Base-by-base conservation (phyloP, 2,113 vertebrate species). In the Perca flavescens region DNA sequence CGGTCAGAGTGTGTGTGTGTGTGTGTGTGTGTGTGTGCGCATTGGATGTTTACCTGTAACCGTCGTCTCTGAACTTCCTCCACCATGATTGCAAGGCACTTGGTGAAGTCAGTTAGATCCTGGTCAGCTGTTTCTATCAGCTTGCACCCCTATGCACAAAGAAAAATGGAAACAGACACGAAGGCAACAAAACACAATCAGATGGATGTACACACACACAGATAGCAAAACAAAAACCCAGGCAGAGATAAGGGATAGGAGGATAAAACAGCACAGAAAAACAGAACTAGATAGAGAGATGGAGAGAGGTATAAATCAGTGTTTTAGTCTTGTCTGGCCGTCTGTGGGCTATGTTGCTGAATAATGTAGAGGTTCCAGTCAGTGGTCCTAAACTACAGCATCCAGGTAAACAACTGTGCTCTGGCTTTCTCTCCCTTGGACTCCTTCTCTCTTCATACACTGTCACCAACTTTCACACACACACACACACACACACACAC, bases 31-130 rank as follows among this genome's bases (percentile, higher is more conserved):
- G 19, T 16, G 12, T 9, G 25, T 25, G 61, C 56, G 31, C 7
- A 61, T 21, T 19, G 49, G 6, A 61, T 58, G 53, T 82, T 85
- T 91, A 96, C 96, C 94, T 95, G 80, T 22, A 95, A 47, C 47
- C 77, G 31, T 13, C 64, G 81, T 21, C 43, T 77, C 67, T 90
- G 73, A 74, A 96, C 95, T 85, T 96, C 90, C 56, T 94, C 85
- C 91, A 95, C 2, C 93, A 95, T 94, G 67, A 95, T 90, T 56
- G 76, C 60, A 46, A 96, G 89, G 82, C 94, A 96, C 76, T 96
- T 96, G 15, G 95, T 96, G 88, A 93, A 96, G 85, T 96, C 96
- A 2, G 96, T 96, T 36, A 95, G 86, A 75, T 96, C 94, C 85
- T 96, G 95, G 86, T 96, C 91, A 22, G 84, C 74, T 6, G 95